Conservation (phyloP, 1,140 invertebrate genomes). For the Colletes gigas region DNA sequence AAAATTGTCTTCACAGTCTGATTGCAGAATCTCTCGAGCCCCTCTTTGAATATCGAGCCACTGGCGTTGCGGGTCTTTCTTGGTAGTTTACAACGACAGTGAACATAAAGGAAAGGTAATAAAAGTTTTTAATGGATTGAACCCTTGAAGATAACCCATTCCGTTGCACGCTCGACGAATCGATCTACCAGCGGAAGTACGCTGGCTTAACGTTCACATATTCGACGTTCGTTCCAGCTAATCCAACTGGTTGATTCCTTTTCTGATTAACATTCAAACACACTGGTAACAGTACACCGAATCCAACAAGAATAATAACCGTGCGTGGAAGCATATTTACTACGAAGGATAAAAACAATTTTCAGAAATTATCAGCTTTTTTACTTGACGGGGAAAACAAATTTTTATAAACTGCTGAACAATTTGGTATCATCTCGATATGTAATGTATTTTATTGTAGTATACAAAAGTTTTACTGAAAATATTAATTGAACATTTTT, state of each 20-base stretch:
- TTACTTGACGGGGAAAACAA: too few relatives aligned
- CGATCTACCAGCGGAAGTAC: background rate
- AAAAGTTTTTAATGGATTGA: background rate
- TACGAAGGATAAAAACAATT: too few relatives aligned
- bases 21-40: background rate
- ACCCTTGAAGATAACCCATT: background rate
- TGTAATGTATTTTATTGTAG: too few relatives aligned
- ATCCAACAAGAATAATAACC: background rate
- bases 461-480: too few relatives aligned
- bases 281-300: background rate
- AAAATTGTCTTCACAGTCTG: slow-evolving; percentile 7
- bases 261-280: too few relatives aligned
- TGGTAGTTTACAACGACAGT: background rate
- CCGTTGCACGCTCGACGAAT: background rate
- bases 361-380: too few relatives aligned
- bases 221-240: background rate
- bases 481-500: too few relatives aligned
- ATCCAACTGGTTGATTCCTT: background rate
- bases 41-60: background rate
- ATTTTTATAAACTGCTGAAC: too few relatives aligned
- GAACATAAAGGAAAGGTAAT: background rate
- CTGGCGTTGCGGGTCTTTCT: background rate
- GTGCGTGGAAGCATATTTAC: too few relatives aligned
- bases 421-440: too few relatives aligned
- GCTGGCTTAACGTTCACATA: too few relatives aligned